A percentile compares a stretch with the other conserved stretches of the same genome.
phyloP scores from a whole-genome alignment of 2,888 invertebrate species.

The Drosophila koepferae region DNA sequence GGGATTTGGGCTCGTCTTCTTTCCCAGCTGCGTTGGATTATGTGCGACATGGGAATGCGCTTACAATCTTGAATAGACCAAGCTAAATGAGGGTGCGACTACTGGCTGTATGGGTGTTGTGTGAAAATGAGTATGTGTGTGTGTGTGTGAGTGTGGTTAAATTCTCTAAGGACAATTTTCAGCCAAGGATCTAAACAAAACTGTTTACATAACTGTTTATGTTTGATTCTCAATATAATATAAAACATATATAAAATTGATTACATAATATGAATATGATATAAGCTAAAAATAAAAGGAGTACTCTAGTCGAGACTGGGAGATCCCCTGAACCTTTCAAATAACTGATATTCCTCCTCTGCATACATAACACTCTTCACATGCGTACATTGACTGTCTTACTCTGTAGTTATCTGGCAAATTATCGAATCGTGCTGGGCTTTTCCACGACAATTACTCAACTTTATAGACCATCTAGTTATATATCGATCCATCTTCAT shows the following conservation, averaged over 20 bases:
- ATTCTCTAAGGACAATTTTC: constrained; percentile 25
- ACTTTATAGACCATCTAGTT: neutral
- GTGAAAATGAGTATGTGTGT: neutral
- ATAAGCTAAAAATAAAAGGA: no score
- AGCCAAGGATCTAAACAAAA: constrained; percentile 7
- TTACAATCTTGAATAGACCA: constrained; percentile 36
- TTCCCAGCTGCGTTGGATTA: constrained; percentile 57
- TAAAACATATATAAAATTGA: no score
- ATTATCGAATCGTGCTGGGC: no score
- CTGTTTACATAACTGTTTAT: constrained; percentile 9
- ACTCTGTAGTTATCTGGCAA: no score
- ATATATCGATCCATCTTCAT: constrained; percentile 26
- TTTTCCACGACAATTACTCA: neutral
- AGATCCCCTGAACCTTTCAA: no score
- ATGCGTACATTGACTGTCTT: no score
- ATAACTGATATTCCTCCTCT: no score
- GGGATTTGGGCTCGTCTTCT: constrained; percentile 55
- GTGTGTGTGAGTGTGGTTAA: neutral
- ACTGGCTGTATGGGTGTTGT: neutral
- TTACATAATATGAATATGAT: neutral
- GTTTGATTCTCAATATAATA: neutral
- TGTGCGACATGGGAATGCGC: constrained; percentile 61
- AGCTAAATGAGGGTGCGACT: neutral
- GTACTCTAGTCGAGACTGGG: no score
- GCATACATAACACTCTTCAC: no score